Percentiles rank a stretch among this genome's conserved stretches.
These are phyloP conservation scores for Willisornis vidua DNA, from an alignment of 2,113 vertebrate species.

Conservation along the genomic window DNA sequence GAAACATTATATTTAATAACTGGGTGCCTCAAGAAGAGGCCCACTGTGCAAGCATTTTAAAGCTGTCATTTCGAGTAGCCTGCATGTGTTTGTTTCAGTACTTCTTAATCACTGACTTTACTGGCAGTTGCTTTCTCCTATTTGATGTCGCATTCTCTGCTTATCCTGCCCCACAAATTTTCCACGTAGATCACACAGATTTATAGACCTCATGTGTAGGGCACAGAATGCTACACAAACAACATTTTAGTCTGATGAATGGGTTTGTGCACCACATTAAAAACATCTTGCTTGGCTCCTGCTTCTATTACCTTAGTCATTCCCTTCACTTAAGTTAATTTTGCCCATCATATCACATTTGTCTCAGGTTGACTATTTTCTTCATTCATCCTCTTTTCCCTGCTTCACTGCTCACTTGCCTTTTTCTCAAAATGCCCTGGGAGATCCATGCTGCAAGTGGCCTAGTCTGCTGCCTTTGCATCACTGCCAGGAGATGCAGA, in stretches of 20 bases:
- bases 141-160: not conserved
- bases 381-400: slow-evolving; percentile 21
- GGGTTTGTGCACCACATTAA: slow-evolving; percentile 34
- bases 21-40: not conserved
- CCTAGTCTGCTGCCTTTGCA: rapidly evolving
- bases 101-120: not conserved
- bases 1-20: not conserved
- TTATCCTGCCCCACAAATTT: not conserved
- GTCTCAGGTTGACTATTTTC: not conserved
- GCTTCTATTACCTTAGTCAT: not conserved
- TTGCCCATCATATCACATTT: not conserved
- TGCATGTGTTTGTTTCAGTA: not conserved
- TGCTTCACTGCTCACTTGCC: not conserved
- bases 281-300: not conserved
- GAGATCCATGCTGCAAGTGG: not conserved
- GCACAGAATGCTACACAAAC: not conserved
- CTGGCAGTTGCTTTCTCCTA: not conserved
- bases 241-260: slow-evolving; percentile 39
- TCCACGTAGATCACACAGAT: not conserved
- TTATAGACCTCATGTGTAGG: not conserved
- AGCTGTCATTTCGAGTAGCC: not conserved
- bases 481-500: not conserved
- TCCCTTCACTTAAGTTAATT: slow-evolving; percentile 37
- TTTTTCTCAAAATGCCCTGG: not conserved
- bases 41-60: not conserved